Percentiles rank a stretch among this genome's conserved stretches.
Conservation (phyloP, 2,113 vertebrate species). For the Sphyrna mokarran region DNA sequence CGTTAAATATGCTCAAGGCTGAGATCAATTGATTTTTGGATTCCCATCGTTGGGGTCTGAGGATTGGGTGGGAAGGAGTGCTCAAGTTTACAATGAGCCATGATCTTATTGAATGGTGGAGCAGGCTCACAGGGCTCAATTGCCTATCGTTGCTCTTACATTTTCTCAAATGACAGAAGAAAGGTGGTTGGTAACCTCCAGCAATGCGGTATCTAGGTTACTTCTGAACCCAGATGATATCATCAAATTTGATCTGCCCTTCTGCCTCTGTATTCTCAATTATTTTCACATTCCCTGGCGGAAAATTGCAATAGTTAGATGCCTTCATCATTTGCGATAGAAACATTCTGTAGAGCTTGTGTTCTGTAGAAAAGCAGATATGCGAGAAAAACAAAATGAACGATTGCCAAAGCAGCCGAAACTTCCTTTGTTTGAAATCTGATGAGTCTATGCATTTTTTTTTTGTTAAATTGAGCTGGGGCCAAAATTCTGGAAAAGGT, state of each 20-base stretch:
- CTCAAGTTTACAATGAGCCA: neutral
- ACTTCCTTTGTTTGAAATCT: neutral
- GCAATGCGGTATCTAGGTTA: neutral
- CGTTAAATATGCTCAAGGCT: no score
- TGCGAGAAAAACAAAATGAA: conserved; percentile 13
- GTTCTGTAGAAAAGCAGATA: neutral
- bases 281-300: neutral
- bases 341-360: neutral
- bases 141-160: neutral
- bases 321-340: neutral
- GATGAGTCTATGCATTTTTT: neutral
- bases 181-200: neutral
- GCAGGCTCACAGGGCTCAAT: neutral
- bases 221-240: neutral
- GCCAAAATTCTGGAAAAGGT: neutral
- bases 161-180: neutral
- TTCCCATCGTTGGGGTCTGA: no score
- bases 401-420: neutral
- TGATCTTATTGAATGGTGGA: neutral
- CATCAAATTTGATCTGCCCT: neutral
- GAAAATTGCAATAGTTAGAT: neutral
- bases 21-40: no score
- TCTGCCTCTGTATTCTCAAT: neutral
- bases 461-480: neutral
- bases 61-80: no score